These are phyloP conservation scores for Marisa cornuarietis DNA, from an alignment of 1,140 invertebrate species.

Conservation along the genomic window DNA sequence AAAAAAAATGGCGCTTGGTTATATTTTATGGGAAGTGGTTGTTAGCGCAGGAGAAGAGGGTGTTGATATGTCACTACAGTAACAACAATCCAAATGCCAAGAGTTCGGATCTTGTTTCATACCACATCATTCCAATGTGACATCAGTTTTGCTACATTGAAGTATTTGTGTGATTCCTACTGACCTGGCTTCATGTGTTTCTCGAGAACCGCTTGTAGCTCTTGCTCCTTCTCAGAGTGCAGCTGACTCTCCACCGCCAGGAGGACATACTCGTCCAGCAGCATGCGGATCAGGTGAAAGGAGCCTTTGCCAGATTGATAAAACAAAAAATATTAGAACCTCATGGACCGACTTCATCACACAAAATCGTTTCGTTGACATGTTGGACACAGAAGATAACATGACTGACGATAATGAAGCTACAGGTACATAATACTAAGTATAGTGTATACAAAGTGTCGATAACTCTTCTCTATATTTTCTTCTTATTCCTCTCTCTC, in stretches of 20 bases:
- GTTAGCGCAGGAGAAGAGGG: too few species aligned
- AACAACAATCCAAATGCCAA: not conserved
- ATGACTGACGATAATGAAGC: too few species aligned
- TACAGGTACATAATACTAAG: too few species aligned
- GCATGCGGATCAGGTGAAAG: constrained; percentile 61
- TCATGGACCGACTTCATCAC: too few species aligned
- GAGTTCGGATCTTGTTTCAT: not conserved
- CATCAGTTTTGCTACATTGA: constrained; percentile 49
- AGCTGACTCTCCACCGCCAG: constrained; percentile 62
- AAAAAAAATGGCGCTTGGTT: not conserved
- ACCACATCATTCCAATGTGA: not conserved
- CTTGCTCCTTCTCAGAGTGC: constrained; percentile 57
- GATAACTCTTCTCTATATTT: too few species aligned
- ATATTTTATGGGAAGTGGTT: too few species aligned
- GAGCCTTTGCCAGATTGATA: constrained; percentile 44
- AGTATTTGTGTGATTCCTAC: constrained; percentile 49
- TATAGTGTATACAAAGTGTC: too few species aligned
- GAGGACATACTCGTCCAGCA: constrained; percentile 63
- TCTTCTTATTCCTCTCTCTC: too few species aligned
- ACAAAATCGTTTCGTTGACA: too few species aligned
- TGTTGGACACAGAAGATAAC: too few species aligned
- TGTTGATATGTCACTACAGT: too few species aligned
- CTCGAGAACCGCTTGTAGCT: constrained; percentile 55
- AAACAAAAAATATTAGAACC: not conserved
- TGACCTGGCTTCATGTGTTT: constrained; percentile 61